phyloP scores from a whole-genome alignment of 1,140 invertebrate genomes.

The Cotesia typhae region DNA sequence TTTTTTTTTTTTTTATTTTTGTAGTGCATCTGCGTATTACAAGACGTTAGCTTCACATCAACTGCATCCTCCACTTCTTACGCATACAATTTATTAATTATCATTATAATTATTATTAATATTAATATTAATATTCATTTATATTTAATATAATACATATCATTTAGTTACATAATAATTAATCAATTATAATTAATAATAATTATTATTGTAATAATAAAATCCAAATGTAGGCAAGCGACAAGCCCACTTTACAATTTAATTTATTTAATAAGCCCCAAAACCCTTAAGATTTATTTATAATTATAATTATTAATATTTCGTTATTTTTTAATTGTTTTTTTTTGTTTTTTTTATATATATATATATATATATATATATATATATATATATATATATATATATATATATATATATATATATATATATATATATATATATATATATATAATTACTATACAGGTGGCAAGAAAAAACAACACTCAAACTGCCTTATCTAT shows the following conservation, averaged over 20 bases:
- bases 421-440: conserved; percentile 30
- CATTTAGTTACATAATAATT: conserved; percentile 52
- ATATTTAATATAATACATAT: conserved; percentile 49
- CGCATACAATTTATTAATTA: conserved; percentile 37
- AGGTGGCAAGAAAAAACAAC: conserved; percentile 59
- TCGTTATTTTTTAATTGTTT: conserved; percentile 11
- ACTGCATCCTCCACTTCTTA: conserved; percentile 37
- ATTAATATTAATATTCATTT: no score
- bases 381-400: conserved; percentile 24
- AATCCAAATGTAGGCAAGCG: conserved; percentile 45
- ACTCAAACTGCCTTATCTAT: conserved; percentile 58
- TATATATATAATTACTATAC: conserved; percentile 43
- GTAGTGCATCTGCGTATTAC: conserved; percentile 42
- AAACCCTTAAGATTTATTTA: conserved; percentile 44
- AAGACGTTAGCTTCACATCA: conserved; percentile 45
- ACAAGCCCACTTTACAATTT: conserved; percentile 48
- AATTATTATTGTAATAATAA: no score
- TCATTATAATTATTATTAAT: no score
- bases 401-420: conserved; percentile 22
- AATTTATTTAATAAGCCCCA: conserved; percentile 44
- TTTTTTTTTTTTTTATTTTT: conserved; percentile 22
- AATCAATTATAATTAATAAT: conserved; percentile 42
- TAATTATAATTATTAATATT: conserved; percentile 29
- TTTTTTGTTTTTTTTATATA: conserved; percentile 10
- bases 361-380: no score